phyloP scores from a whole-genome alignment of 2,888 invertebrate genomes.

The Alviniconcha strummeri region DNA sequence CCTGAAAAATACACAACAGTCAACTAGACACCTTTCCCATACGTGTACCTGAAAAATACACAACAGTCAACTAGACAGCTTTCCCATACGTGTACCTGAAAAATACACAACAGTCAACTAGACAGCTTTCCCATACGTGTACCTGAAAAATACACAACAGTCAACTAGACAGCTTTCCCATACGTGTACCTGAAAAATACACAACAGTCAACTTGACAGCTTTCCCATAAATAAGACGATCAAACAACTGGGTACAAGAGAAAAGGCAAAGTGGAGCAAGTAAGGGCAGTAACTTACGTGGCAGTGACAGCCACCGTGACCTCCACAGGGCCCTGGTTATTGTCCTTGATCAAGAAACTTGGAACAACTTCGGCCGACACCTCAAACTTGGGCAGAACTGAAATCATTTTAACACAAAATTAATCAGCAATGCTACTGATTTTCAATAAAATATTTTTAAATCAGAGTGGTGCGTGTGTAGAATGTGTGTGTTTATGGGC shows the following conservation, averaged over 20 bases:
- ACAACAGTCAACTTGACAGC: neutral
- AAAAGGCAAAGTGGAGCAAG: too few species aligned
- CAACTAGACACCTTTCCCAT: neutral
- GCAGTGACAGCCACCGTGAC: constrained; percentile 26
- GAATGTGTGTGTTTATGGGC: too few species aligned
- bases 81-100: too few species aligned
- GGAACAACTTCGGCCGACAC: constrained; percentile 30
- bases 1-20: constrained; percentile 23
- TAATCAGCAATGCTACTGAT: too few species aligned
- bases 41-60: neutral
- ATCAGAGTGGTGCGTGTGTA: too few species aligned
- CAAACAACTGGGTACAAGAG: too few species aligned
- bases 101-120: too few species aligned
- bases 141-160: too few species aligned
- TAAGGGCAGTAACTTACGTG: constrained; percentile 16
- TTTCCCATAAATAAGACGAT: neutral
- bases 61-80: too few species aligned
- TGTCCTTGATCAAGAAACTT: constrained; percentile 19
- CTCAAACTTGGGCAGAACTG: constrained; percentile 40
- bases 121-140: too few species aligned
- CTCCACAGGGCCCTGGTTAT: neutral
- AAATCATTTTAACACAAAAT: constrained; percentile 4
- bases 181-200: constrained; percentile 36
- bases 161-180: constrained; percentile 32
- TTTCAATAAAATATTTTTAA: too few species aligned